Evolutionary conservation across 2,888 invertebrate species (phyloP), one percentile per base, ranked within the genome.

Genomic region (Lasioglossum lativentre): DNA sequence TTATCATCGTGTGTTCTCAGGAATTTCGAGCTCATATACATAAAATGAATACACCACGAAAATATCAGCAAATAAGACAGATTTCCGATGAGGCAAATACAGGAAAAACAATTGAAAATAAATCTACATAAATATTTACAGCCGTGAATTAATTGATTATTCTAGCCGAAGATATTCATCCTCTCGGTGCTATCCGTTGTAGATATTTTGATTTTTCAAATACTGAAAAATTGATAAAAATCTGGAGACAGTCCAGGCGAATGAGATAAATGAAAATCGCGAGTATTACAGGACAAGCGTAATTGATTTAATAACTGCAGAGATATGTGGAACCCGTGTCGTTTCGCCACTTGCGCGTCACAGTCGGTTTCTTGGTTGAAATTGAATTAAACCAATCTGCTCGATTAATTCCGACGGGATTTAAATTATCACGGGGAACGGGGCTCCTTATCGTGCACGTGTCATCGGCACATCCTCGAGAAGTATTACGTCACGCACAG

Each of bases 401-500:
- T 34, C 66, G 23, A 38, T 68, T 68, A 38, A 38, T 23, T 10
- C 38, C 12, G 68, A 23, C 68, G 68, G 38, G 68, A 23, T 38
- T 68, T 38, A 34, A 68, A 68, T 38, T 8, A 40, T 68, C 34
- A n/a, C 68, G 34, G 38, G 3, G 30, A 68, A 68, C 38, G 68
- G 34, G 34, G 66, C 38, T 38, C 68, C 68, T 34, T 68, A 38
- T 34, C 68, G 38, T 23, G 66, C 85, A 84, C 80, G 84, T 76
- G 80, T 74, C 75, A 27, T 40, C 59, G n/a, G 14, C 45, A 30
- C 34, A 27, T 83, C 73, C 75, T 27, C 70, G 76, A 66, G 16
- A 75, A 78, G 78, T 52, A 63, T 82, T 82, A 88, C 86, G 78
- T 75, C 77, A 76, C 68, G 85, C 82, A 74, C 81, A 78, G 89